Conservation (phyloP, 1,140 invertebrate species). For the Platorchestia sp. region DNA sequence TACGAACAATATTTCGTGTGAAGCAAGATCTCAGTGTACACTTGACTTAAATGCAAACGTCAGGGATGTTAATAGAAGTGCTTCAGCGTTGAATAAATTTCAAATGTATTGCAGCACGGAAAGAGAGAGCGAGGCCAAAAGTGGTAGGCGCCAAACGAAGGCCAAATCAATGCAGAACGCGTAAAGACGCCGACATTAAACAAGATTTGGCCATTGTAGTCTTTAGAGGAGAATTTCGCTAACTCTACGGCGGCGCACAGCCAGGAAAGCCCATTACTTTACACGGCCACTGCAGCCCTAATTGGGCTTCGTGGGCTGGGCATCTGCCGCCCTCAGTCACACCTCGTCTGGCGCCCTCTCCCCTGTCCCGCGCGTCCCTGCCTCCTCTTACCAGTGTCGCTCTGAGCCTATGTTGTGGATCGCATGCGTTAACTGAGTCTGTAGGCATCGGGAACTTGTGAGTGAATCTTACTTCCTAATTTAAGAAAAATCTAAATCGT, state of each 20-base stretch:
- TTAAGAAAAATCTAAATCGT: no score
- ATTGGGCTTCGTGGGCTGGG: neutral
- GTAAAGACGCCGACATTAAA: constrained; percentile 30
- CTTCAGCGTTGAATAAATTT: neutral
- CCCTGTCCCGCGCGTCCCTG: neutral
- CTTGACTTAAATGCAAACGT: neutral
- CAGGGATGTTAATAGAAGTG: neutral
- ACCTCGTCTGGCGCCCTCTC: neutral
- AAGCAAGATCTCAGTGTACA: neutral
- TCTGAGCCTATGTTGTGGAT: no score
- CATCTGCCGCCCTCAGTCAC: constrained; percentile 32
- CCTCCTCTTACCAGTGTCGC: neutral
- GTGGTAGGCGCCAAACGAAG: neutral
- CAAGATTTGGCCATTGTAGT: constrained; percentile 20
- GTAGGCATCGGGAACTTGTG: no score
- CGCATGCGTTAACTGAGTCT: no score
- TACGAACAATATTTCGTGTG: neutral
- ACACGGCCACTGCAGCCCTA: constrained; percentile 17
- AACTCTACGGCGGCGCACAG: constrained; percentile 23
- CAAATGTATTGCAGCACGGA: neutral
- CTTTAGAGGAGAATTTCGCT: constrained; percentile 27
- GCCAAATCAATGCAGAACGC: constrained; percentile 30
- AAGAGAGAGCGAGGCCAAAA: neutral
- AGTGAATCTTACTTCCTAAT: no score
- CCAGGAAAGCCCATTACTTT: constrained; percentile 36